Evolutionary conservation across 2,113 vertebrate genomes (phyloP).

Genomic region (Sialia sialis): DNA sequence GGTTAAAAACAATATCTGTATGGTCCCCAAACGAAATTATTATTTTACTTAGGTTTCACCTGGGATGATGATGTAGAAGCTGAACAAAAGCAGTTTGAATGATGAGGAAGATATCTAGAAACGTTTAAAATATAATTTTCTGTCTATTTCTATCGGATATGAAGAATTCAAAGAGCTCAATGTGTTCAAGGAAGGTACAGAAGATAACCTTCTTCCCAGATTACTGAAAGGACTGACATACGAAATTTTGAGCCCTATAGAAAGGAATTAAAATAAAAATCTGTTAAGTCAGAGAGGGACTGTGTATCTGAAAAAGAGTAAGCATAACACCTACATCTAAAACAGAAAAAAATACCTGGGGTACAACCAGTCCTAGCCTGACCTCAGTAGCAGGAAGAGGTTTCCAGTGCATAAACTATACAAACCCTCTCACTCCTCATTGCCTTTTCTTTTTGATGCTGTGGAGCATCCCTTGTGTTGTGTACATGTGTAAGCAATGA

Average conservation of each 20-base stretch:
- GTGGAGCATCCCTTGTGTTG: background rate
- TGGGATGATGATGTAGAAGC: background rate
- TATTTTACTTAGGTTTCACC: background rate
- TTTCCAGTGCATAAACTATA: background rate
- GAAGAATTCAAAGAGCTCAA: background rate
- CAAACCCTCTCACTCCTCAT: accelerated
- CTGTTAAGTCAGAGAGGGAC: background rate
- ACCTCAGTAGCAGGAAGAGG: background rate
- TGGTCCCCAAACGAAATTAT: background rate
- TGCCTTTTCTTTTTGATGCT: background rate
- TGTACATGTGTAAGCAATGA: background rate
- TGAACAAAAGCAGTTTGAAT: background rate
- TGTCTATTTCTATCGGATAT: too few species aligned
- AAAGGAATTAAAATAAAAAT: background rate
- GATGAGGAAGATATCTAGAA: background rate
- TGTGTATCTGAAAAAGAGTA: background rate
- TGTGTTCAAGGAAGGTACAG: background rate
- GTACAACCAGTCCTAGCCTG: background rate
- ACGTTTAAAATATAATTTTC: background rate
- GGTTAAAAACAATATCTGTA: background rate
- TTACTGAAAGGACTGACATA: background rate
- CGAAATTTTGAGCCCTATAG: background rate
- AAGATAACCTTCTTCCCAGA: background rate
- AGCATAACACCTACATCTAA: background rate
- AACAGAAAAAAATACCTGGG: background rate